Conservation (phyloP, 2,888 invertebrate genomes). For the Scaeva pyrastri region DNA sequence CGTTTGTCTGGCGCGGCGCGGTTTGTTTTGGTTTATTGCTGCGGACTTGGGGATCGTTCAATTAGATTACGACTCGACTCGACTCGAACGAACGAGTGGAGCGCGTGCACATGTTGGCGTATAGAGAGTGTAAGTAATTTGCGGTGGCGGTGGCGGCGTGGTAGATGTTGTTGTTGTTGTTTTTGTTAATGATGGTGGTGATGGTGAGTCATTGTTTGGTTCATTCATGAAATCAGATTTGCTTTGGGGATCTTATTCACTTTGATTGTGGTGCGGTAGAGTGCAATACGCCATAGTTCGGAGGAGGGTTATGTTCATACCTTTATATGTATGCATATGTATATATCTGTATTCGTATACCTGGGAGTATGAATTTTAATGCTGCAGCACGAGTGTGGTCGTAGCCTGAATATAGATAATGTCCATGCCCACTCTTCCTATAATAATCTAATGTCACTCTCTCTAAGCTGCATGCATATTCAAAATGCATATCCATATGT, state of each 20-base stretch:
- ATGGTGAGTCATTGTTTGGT: conserved; percentile 62
- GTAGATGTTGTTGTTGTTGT: background rate
- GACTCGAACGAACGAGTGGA: conserved; percentile 9
- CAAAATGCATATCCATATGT: conserved; percentile 11
- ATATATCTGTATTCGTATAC: conserved; percentile 34
- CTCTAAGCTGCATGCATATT: conserved; percentile 52
- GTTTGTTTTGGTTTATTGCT: conserved; percentile 74
- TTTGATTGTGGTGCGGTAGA: background rate
- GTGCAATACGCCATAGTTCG: conserved; percentile 35
- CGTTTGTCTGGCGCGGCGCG: conserved; percentile 65
- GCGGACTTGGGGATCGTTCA: conserved; percentile 68
- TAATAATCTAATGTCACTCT: conserved; percentile 55
- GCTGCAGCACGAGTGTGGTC: conserved; percentile 60
- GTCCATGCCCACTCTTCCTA: conserved; percentile 59
- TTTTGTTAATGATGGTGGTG: background rate
- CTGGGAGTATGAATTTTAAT: conserved; percentile 61
- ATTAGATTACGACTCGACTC: conserved; percentile 67
- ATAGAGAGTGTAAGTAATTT: conserved; percentile 70
- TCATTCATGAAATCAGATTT: conserved; percentile 72
- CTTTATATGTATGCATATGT: background rate
- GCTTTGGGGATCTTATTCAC: conserved; percentile 37
- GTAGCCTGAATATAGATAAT: conserved; percentile 42
- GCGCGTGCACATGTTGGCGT: conserved; percentile 71
- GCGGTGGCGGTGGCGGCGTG: conserved; percentile 63
- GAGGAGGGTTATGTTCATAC: background rate